phyloP scores from a whole-genome alignment of 2,113 vertebrate species.

The Malurus alboscapulatus region DNA sequence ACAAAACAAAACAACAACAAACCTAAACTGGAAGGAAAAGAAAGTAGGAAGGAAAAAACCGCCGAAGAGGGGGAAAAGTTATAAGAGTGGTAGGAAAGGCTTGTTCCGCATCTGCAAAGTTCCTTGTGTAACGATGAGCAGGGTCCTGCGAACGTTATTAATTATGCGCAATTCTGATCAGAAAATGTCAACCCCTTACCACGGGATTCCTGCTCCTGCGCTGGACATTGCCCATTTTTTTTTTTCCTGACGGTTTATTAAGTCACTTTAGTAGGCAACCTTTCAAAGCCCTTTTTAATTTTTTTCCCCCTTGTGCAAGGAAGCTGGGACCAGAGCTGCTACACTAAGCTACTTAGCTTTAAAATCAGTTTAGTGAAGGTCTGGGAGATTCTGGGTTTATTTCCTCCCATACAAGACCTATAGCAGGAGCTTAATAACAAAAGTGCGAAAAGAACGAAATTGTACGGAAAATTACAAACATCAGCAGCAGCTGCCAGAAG shows the following conservation, averaged over 20 bases:
- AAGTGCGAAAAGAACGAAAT: constrained; percentile 47
- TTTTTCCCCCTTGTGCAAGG: not conserved
- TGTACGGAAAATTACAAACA: constrained; percentile 40
- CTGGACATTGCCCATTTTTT: not conserved
- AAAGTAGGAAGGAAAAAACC: not conserved
- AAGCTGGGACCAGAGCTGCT: constrained; percentile 52
- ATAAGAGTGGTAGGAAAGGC: not conserved
- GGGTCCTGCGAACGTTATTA: not conserved
- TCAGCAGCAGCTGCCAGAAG: constrained; percentile 11
- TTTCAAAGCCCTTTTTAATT: constrained; percentile 40
- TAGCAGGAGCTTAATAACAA: constrained; percentile 17
- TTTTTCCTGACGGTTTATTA: not conserved
- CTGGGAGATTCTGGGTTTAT: constrained; percentile 34
- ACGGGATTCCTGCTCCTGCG: not conserved
- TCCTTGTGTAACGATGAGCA: not conserved
- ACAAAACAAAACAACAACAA: not conserved
- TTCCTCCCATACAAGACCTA: constrained; percentile 6
- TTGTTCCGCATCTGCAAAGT: constrained; percentile 22
- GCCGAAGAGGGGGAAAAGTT: not conserved
- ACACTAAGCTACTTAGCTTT: constrained; percentile 62
- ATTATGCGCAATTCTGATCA: constrained; percentile 37
- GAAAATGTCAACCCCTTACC: not conserved
- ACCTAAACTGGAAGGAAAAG: not conserved
- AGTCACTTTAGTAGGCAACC: constrained; percentile 39
- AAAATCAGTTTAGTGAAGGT: constrained; percentile 63